Evolutionary conservation across 2,888 invertebrate genomes (phyloP), one percentile per base, ranked within the genome.

Genomic region (Lithophane semibrunnea): DNA sequence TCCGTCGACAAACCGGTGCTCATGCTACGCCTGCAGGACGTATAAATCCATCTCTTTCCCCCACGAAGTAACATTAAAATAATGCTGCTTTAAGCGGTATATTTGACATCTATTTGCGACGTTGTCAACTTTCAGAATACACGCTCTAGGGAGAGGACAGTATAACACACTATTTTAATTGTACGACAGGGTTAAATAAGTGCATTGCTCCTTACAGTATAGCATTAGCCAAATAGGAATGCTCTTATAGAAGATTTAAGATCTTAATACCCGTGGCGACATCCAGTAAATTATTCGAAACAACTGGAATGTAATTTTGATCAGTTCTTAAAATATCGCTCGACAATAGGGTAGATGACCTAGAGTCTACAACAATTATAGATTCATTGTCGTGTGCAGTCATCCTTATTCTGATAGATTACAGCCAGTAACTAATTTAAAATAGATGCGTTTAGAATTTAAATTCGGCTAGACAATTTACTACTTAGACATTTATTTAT

Each of bases 311-410:
- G 75, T 79, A 60, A 75, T 76, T 81, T 78, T 47, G 69, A 74
- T 72, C 77, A 79, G 58, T 54, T 80, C 80, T 64, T 75, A 84
- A 86, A 84, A 84, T 86, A 86, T 72, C 75, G 16, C 18, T 12
- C 52, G 37, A 66, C 37, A 47, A 68, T 66, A 67, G 60, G 72
- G 79, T 86, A 71, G 37, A 71, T 29, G 86, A 84, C 79, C 83
- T 68, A 60, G 49, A 61, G 56, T 69, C 24, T 61, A 61, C 37
- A 37, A 10, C 58, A 54, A 54, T 63, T 77, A 71, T 63, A 84
- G 75, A 80, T 71, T 71, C 81, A 84, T 75, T 65, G 75, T 75
- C 21, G 21, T 44, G 49, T 63, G 52, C 69, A 81, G 76, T 82
- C 82, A 84, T 82, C 18, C 81, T 69, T 82, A 80, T 84, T 82